Percentiles rank a stretch among this genome's conserved stretches.
phyloP scores from a whole-genome alignment of 1,140 invertebrate genomes.

The Sarcophaga peregrina region DNA sequence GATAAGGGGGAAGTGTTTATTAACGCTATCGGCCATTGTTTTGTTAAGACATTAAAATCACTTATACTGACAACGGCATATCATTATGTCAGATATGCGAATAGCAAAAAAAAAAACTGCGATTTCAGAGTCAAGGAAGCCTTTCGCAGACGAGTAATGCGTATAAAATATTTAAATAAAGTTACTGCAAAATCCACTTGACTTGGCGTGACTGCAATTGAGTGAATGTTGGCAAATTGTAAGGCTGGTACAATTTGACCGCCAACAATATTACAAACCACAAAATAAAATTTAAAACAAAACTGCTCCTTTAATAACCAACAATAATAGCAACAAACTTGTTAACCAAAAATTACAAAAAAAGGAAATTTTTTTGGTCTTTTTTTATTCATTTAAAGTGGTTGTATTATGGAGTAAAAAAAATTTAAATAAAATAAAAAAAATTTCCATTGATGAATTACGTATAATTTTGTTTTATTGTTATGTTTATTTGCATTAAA shows the following conservation, averaged over 20 bases:
- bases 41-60: constrained; percentile 25
- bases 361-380: background rate
- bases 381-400: background rate
- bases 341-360: background rate
- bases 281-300: too few species aligned
- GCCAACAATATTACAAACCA: too few species aligned
- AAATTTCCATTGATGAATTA: constrained; percentile 37
- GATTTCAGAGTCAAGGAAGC: constrained; percentile 9
- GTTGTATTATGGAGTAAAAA: background rate
- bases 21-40: background rate
- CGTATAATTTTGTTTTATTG: constrained; percentile 23
- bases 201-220: too few species aligned
- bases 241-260: too few species aligned
- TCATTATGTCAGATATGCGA: background rate
- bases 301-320: too few species aligned
- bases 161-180: too few species aligned
- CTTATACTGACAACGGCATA: constrained; percentile 6
- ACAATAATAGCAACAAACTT: background rate
- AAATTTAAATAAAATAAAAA: constrained; percentile 11
- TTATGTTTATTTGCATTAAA: constrained; percentile 27
- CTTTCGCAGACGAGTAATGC: too few species aligned
- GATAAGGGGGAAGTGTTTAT: background rate
- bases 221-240: too few species aligned
- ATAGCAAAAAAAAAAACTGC: too few species aligned
- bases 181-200: too few species aligned